Conservation (phyloP, 2,888 invertebrate species). For the Mimumesa dahlbomi region DNA sequence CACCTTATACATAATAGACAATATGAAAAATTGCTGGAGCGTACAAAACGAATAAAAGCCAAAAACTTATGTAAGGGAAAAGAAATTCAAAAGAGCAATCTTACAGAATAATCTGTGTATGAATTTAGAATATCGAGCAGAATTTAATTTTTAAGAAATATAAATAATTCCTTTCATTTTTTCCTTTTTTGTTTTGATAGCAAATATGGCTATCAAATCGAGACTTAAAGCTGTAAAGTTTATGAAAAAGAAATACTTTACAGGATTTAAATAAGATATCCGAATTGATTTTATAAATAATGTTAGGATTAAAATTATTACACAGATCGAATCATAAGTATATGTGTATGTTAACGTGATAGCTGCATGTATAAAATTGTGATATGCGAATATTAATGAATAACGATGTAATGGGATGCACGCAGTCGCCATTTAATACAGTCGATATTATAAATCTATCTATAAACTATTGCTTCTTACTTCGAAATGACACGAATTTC, state of each 20-base stretch:
- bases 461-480: conserved; percentile 64
- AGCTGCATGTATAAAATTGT: conserved; percentile 60
- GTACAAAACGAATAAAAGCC: conserved; percentile 23
- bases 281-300: conserved; percentile 51
- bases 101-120: neutral
- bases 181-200: conserved; percentile 3
- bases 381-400: conserved; percentile 62
- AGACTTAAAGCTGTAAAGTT: conserved; percentile 47
- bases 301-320: conserved; percentile 31
- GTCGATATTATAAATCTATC: conserved; percentile 60
- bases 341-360: conserved; percentile 37
- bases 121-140: neutral
- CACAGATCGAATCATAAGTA: conserved; percentile 39
- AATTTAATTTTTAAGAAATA: neutral
- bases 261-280: conserved; percentile 56
- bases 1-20: conserved; percentile 11
- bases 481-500: conserved; percentile 53
- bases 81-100: neutral
- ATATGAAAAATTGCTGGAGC: conserved; percentile 19
- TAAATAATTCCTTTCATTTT: neutral
- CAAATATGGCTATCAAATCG: conserved; percentile 28
- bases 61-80: neutral
- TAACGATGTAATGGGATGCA: conserved; percentile 60
- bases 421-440: conserved; percentile 61
- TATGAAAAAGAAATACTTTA: conserved; percentile 55